Conservation (phyloP, 2,113 vertebrate species). For the Vulpes lagopus region DNA sequence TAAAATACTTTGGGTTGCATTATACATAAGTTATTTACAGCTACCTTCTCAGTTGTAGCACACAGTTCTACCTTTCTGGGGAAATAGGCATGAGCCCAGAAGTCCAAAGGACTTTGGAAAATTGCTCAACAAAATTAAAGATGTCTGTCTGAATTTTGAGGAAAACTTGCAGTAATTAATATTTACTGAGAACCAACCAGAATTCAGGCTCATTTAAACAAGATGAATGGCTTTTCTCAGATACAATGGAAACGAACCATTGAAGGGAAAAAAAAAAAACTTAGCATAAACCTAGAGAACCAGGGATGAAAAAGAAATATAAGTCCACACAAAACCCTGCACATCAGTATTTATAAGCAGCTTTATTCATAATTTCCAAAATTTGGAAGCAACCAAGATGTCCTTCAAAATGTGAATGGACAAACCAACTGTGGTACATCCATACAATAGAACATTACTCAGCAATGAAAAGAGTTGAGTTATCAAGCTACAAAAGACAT, state of each 20-base stretch:
- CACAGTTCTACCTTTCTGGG: neutral
- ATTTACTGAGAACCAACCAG: conserved; percentile 4
- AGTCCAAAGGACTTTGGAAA: conserved; percentile 48
- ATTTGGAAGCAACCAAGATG: neutral
- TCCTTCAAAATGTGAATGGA: neutral
- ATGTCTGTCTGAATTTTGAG: conserved; percentile 47
- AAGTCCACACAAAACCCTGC: neutral
- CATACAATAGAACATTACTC: neutral
- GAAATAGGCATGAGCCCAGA: neutral
- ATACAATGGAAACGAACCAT: conserved; percentile 22
- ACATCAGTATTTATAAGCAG: neutral
- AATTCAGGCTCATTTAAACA: conserved; percentile 6
- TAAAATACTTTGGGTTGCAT: neutral
- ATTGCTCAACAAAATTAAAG: neutral
- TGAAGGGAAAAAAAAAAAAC: neutral
- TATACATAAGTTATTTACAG: neutral
- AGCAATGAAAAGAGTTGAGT: neutral
- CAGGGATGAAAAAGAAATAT: neutral
- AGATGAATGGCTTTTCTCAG: conserved; percentile 9
- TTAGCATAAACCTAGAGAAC: neutral
- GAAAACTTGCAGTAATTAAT: neutral
- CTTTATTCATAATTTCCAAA: conserved; percentile 20
- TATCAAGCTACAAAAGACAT: neutral
- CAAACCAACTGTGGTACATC: neutral
- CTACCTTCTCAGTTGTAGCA: neutral